Conservation (phyloP, 2,113 vertebrate genomes). For the Orthonyx spaldingii region DNA sequence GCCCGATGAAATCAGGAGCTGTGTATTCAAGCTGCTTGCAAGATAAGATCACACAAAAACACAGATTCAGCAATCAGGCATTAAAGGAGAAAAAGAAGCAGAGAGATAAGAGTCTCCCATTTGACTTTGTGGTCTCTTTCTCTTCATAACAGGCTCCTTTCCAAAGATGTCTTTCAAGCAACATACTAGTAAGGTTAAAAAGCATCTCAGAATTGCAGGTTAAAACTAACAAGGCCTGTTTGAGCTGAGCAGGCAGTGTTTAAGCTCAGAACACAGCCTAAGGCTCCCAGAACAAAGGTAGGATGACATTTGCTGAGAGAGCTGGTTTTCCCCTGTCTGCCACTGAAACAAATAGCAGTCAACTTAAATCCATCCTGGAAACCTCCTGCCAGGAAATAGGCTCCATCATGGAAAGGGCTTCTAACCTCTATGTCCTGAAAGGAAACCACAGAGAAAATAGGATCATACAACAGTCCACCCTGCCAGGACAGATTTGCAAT, state of each 20-base stretch:
- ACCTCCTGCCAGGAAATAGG: neutral
- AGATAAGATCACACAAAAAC: neutral
- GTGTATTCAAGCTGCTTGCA: neutral
- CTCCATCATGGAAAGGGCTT: neutral
- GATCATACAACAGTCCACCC: neutral
- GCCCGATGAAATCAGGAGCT: neutral
- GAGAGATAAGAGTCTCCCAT: neutral
- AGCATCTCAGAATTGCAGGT: neutral
- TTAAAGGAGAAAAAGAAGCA: neutral
- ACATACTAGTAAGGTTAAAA: neutral
- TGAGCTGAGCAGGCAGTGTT: neutral
- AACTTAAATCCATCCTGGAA: neutral
- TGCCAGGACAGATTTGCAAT: neutral
- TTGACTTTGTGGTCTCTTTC: conserved; percentile 17
- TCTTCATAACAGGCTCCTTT: neutral
- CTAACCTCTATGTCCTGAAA: neutral
- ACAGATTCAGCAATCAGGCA: neutral
- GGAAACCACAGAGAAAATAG: neutral
- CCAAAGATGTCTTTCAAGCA: neutral
- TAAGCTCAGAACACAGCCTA: neutral
- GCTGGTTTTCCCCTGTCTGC: neutral
- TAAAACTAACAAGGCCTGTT: neutral
- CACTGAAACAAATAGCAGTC: neutral
- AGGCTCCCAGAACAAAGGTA: neutral
- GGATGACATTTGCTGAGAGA: neutral